Percentiles rank a stretch among this genome's conserved stretches.
phyloP scores from a whole-genome alignment of 2,113 vertebrate species.

The Caloenas nicobarica region DNA sequence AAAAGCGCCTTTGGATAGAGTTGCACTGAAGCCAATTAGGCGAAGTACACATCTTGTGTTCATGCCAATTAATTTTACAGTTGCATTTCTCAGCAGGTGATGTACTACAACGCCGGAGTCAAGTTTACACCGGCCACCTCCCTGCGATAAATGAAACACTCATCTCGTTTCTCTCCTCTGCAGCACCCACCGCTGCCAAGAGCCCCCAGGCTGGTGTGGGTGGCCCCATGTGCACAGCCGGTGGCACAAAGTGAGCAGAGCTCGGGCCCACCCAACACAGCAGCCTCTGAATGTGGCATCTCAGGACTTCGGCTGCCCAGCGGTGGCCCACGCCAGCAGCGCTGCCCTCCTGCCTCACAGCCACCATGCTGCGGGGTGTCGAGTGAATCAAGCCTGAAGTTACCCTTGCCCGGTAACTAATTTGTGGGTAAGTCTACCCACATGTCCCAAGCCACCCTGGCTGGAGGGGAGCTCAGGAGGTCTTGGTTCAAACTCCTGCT shows the following conservation, averaged over 20 bases:
- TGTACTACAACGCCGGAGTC: neutral
- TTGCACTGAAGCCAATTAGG: neutral
- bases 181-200: fast-evolving
- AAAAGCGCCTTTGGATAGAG: slow-evolving; percentile 13
- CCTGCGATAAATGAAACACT: fast-evolving
- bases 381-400: neutral
- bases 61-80: neutral
- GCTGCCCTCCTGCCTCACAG: neutral
- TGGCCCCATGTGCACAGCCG: neutral
- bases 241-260: fast-evolving
- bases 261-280: neutral
- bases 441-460: neutral
- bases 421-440: neutral
- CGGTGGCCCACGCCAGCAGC: neutral
- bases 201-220: fast-evolving
- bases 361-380: fast-evolving
- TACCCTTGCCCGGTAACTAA: neutral
- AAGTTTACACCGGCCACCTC: neutral
- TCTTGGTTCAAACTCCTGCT: neutral
- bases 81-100: slow-evolving; percentile 6
- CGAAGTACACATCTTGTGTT: neutral
- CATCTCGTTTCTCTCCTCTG: neutral
- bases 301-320: neutral
- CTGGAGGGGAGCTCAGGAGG: neutral
- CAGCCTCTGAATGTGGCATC: neutral